phyloP scores from a whole-genome alignment of 1,140 invertebrate species.

The Lordiphosa stackelbergi region DNA sequence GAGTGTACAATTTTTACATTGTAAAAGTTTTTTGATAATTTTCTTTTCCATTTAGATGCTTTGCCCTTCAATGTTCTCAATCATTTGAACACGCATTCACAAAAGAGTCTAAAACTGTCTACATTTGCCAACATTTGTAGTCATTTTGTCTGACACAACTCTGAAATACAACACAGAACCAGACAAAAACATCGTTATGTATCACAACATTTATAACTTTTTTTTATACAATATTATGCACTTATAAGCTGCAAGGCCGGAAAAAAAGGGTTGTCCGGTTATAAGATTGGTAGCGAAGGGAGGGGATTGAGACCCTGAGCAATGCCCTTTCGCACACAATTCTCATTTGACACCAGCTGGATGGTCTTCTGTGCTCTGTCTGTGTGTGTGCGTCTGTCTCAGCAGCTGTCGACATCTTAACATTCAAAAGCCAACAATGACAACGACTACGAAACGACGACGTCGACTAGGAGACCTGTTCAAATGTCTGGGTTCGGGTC shows the following conservation, averaged over 20 bases:
- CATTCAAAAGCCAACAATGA: constrained; percentile 70
- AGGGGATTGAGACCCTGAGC: constrained; percentile 26
- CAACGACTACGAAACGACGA: constrained; percentile 33
- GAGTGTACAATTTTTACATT: too few species aligned
- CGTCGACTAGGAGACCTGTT: constrained; percentile 29
- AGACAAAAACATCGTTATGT: constrained; percentile 50
- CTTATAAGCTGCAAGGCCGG: constrained; percentile 34
- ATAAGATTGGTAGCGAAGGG: constrained; percentile 13
- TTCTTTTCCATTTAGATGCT: not conserved
- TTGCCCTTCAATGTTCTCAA: not conserved
- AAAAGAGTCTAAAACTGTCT: constrained; percentile 18
- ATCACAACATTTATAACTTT: constrained; percentile 45
- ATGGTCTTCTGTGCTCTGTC: constrained; percentile 15
- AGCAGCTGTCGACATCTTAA: constrained; percentile 69
- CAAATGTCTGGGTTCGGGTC: constrained; percentile 44
- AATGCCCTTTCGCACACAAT: constrained; percentile 52
- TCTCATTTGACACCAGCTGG: constrained; percentile 61
- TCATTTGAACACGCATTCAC: constrained; percentile 9
- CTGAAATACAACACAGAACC: constrained; percentile 10
- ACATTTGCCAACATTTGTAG: constrained; percentile 31
- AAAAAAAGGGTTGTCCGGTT: constrained; percentile 32
- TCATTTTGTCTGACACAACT: constrained; percentile 33
- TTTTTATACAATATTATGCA: constrained; percentile 59
- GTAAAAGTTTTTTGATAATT: too few species aligned
- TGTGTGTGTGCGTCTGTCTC: constrained; percentile 22